phyloP scores from a whole-genome alignment of 2,797 vertebrate species.

The Propithecus perrieri region DNA sequence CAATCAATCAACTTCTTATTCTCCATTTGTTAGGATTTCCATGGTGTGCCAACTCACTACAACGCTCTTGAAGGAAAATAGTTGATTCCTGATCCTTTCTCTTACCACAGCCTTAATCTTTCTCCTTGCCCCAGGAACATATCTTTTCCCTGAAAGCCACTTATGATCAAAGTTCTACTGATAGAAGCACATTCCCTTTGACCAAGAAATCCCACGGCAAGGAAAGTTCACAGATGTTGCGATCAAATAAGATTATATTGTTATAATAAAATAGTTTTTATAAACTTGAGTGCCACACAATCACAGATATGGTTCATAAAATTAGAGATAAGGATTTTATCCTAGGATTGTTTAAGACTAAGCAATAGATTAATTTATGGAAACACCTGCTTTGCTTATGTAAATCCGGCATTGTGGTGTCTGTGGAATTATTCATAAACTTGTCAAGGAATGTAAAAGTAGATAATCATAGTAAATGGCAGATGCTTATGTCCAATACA shows the following conservation, averaged over 20 bases:
- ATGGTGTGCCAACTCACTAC: background rate
- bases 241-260: background rate
- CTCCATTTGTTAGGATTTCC: background rate
- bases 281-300: background rate
- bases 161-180: background rate
- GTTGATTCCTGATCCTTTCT: background rate
- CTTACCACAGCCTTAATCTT: background rate
- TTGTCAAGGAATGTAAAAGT: slow-evolving; percentile 42
- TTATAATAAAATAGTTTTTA: background rate
- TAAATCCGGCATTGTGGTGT: background rate
- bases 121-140: background rate
- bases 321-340: background rate
- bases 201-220: background rate
- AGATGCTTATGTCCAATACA: slow-evolving; percentile 58
- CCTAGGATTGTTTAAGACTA: background rate
- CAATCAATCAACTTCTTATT: background rate
- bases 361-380: background rate
- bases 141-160: background rate
- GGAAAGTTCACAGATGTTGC: background rate
- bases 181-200: background rate
- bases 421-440: slow-evolving; percentile 59
- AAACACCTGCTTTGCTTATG: background rate
- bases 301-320: background rate
- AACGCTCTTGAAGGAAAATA: background rate
- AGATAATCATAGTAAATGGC: slow-evolving; percentile 40